Conservation (phyloP, 2,113 vertebrate species). For the Columbina picui region DNA sequence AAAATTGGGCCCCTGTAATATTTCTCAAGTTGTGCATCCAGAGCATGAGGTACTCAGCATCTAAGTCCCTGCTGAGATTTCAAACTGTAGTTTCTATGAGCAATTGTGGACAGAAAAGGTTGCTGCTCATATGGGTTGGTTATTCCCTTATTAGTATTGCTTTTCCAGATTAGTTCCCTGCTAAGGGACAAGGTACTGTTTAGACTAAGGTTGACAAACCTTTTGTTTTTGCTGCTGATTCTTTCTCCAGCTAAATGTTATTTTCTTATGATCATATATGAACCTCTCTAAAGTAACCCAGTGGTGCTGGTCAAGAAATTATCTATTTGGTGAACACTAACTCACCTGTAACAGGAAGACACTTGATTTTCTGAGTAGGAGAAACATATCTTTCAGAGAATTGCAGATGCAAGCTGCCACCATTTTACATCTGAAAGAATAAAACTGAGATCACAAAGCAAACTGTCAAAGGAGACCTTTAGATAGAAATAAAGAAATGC, state of each 20-base stretch:
- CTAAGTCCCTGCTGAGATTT: not conserved
- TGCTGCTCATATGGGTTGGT: not conserved
- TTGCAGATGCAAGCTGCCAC: conserved; percentile 48
- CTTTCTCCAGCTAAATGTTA: not conserved
- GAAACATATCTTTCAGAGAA: conserved; percentile 52
- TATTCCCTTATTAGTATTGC: not conserved
- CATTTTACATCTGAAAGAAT: conserved; percentile 71
- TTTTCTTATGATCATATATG: conserved; percentile 51
- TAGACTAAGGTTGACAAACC: not conserved
- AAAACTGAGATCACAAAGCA: conserved; percentile 61
- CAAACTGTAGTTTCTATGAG: not conserved
- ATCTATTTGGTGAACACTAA: conserved; percentile 43
- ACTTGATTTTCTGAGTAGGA: conserved; percentile 67
- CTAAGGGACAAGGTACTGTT: not conserved
- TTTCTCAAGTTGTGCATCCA: not conserved
- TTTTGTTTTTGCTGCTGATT: not conserved
- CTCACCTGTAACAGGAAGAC: conserved; percentile 79
- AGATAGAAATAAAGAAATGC: conserved; percentile 13
- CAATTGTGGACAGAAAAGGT: not conserved
- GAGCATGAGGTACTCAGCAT: not conserved
- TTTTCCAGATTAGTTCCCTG: not conserved
- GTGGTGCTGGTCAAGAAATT: conserved; percentile 52
- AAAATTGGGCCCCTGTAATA: not conserved
- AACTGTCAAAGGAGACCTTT: conserved; percentile 61
- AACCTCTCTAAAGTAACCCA: conserved; percentile 45